Evolutionary conservation across 1,140 invertebrate genomes (phyloP).

Genomic region (Leptinotarsa undecemlineata): DNA sequence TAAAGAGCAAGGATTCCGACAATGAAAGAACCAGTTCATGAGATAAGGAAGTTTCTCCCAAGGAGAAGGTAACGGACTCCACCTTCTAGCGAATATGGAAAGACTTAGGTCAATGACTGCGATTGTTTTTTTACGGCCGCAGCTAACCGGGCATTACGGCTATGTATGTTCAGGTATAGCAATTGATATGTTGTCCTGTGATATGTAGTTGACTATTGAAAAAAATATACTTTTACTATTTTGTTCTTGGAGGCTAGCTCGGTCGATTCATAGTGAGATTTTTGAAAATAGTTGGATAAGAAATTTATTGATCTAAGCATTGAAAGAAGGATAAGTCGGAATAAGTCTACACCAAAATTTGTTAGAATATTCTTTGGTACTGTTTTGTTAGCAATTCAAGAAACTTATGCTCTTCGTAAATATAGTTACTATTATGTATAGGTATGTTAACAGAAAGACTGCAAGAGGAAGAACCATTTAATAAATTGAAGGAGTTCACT

Average conservation of each 20-base stretch:
- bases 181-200: constrained; percentile 43
- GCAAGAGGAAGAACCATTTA: constrained; percentile 19
- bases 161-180: constrained; percentile 39
- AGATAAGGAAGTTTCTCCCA: constrained; percentile 35
- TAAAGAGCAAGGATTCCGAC: constrained; percentile 66
- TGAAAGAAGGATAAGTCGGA: background rate
- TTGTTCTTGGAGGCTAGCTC: constrained; percentile 26
- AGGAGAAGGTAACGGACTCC: constrained; percentile 31
- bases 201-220: constrained; percentile 40
- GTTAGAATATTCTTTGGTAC: background rate
- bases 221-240: background rate
- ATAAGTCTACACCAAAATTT: background rate
- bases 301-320: background rate
- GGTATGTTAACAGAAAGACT: constrained; percentile 31
- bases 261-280: constrained; percentile 29
- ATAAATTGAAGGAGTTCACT: background rate
- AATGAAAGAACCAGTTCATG: constrained; percentile 53
- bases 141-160: constrained; percentile 25
- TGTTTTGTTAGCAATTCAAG: background rate
- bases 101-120: constrained; percentile 34
- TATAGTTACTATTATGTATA: background rate
- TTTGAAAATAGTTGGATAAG: background rate
- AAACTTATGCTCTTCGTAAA: background rate
- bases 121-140: constrained; percentile 28
- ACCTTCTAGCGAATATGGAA: constrained; percentile 38